phyloP scores from a whole-genome alignment of 2,888 invertebrate genomes.

The Thysanoteuthis rhombus region DNA sequence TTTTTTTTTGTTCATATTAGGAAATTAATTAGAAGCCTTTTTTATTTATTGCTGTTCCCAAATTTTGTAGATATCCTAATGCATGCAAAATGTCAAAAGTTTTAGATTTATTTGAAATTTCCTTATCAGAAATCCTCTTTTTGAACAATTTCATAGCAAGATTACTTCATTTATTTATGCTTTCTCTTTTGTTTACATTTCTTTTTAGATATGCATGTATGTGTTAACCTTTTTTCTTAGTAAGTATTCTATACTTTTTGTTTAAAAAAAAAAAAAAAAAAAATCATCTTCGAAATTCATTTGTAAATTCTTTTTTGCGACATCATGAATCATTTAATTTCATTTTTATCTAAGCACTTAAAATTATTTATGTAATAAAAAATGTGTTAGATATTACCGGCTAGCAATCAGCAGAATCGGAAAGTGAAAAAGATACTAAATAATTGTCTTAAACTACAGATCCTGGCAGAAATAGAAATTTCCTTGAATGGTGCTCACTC shows the following conservation, averaged over 20 bases:
- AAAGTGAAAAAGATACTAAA: too few relatives aligned
- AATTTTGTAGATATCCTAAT: background rate
- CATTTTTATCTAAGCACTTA: too few relatives aligned
- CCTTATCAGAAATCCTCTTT: background rate
- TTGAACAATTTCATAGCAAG: background rate
- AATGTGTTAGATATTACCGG: too few relatives aligned
- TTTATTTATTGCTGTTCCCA: background rate
- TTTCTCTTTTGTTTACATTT: background rate
- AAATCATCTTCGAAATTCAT: background rate
- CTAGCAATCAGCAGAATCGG: too few relatives aligned
- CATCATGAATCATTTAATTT: too few relatives aligned
- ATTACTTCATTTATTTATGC: background rate
- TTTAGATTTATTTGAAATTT: background rate
- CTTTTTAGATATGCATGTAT: conserved; percentile 12
- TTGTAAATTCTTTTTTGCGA: background rate
- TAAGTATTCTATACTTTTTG: conserved; percentile 1
- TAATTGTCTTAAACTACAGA: too few relatives aligned
- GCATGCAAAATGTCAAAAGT: background rate
- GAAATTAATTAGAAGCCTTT: background rate
- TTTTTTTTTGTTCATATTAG: too few relatives aligned
- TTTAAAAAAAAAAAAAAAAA: background rate
- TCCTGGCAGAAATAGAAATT: too few relatives aligned
- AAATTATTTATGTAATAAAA: too few relatives aligned
- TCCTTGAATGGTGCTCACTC: too few relatives aligned
- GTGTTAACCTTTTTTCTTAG: conserved; percentile 12